Percentiles rank a stretch among this genome's conserved stretches.
Conservation (phyloP, 2,113 vertebrate species). For the Orycteropus afer region DNA sequence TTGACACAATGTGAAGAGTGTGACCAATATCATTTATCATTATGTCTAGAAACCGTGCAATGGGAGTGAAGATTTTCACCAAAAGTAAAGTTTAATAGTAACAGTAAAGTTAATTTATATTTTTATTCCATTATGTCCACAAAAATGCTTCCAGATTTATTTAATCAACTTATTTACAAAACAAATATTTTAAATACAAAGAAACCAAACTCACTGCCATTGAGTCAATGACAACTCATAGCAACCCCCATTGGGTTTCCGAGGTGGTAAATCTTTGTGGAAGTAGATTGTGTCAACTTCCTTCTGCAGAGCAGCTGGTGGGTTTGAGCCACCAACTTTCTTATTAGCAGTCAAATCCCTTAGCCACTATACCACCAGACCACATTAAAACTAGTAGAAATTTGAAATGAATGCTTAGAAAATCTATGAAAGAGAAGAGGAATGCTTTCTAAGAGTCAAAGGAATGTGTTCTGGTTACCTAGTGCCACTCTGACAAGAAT, state of each 20-base stretch:
- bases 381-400: background rate
- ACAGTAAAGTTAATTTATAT: background rate
- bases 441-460: background rate
- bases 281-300: too few species aligned
- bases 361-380: too few species aligned
- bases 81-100: background rate
- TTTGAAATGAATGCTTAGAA: background rate
- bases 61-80: background rate
- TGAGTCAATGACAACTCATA: too few species aligned
- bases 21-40: background rate
- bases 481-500: too few species aligned
- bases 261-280: too few species aligned
- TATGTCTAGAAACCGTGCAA: background rate
- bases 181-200: background rate
- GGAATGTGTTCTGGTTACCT: too few species aligned
- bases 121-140: background rate
- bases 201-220: too few species aligned
- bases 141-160: background rate
- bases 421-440: background rate
- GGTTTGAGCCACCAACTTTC: too few species aligned
- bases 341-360: too few species aligned
- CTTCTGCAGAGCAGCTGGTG: too few species aligned
- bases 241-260: too few species aligned
- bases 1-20: background rate
- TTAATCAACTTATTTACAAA: slow-evolving; percentile 5